phyloP scores from a whole-genome alignment of 2,888 invertebrate species.

The Laspeyria flexula region DNA sequence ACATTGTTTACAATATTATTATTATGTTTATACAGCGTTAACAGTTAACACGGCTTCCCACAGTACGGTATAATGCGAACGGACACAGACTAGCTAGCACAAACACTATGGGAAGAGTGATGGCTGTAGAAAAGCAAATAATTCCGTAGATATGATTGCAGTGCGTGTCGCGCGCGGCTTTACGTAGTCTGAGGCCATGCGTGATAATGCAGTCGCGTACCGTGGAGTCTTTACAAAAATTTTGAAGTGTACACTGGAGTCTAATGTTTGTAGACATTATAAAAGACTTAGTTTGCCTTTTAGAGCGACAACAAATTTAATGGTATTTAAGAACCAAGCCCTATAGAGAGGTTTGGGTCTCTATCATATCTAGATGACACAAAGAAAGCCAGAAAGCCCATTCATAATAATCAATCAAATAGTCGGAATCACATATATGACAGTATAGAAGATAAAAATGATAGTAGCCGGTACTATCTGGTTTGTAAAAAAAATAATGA shows the following conservation, averaged over 20 bases:
- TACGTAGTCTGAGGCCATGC: no score
- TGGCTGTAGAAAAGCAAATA: no score
- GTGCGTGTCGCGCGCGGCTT: no score
- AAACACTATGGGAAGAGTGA: no score
- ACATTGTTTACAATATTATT: background rate
- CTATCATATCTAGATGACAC: slow-evolving; percentile 7
- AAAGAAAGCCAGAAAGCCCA: slow-evolving; percentile 11
- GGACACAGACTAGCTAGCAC: no score
- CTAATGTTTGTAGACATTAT: background rate
- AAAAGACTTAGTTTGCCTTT: background rate
- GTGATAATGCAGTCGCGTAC: no score
- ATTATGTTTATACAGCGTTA: no score
- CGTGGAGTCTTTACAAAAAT: no score
- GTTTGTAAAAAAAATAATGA: background rate
- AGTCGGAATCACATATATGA: slow-evolving; percentile 17
- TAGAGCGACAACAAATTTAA: background rate
- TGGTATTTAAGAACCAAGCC: background rate
- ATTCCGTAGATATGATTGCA: no score
- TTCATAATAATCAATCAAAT: slow-evolving; percentile 26
- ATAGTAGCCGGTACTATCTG: slow-evolving; percentile 1
- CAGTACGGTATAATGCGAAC: no score
- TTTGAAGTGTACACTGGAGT: no score
- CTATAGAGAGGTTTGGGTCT: background rate
- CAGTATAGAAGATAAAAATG: slow-evolving; percentile 14
- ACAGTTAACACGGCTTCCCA: no score